Evolutionary conservation across 2,888 invertebrate species (phyloP).

Genomic region (Nemurella pictetii): DNA sequence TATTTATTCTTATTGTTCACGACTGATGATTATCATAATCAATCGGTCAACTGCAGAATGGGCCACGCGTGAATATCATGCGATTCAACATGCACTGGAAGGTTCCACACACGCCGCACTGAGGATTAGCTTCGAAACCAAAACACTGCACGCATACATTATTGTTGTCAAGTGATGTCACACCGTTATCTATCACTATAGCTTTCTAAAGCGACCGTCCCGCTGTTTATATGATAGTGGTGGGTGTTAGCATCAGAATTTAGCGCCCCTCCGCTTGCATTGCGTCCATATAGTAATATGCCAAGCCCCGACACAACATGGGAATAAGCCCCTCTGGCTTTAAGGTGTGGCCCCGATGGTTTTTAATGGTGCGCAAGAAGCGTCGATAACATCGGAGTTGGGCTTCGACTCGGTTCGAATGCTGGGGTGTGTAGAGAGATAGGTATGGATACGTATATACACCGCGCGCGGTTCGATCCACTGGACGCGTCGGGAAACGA

Average conservation of each 20-base stretch:
- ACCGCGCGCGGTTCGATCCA: not conserved
- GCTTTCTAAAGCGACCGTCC: slow-evolving; percentile 8
- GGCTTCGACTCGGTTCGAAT: not conserved
- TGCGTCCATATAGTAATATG: not conserved
- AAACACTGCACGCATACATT: not conserved
- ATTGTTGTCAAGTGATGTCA: not conserved
- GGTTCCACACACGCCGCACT: not conserved
- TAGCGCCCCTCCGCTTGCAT: not conserved
- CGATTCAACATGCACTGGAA: not conserved
- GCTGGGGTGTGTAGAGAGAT: not conserved
- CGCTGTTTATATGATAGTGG: not conserved
- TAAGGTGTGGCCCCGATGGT: slow-evolving; percentile 33
- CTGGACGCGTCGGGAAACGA: not conserved
- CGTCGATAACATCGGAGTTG: slow-evolving; percentile 34
- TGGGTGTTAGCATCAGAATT: slow-evolving; percentile 23
- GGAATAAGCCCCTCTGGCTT: slow-evolving; percentile 29
- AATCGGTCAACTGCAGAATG: not conserved
- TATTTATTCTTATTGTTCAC: not conserved
- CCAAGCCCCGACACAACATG: slow-evolving; percentile 19
- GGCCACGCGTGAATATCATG: too few species aligned
- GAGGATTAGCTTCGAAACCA: not conserved
- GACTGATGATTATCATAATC: too few species aligned
- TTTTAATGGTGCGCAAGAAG: slow-evolving; percentile 33
- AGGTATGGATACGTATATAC: not conserved
- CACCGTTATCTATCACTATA: not conserved